Evolutionary conservation across 2,797 vertebrate genomes (phyloP), one percentile per base, ranked within the genome.

Genomic region (Coranthus polyacanthus): DNA sequence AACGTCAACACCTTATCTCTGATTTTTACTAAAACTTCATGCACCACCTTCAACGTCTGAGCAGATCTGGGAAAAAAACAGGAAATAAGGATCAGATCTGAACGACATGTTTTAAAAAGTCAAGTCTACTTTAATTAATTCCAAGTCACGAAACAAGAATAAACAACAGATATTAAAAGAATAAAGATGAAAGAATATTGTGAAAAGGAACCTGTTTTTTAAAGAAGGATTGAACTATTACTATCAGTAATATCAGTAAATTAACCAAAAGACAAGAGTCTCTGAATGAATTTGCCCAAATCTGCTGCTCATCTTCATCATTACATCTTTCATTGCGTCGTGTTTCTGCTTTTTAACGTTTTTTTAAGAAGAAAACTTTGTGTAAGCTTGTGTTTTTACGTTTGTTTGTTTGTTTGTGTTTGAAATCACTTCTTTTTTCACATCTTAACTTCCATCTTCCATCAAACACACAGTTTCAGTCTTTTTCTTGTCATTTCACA

Each of bases 11-110:
- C 46, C 4, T 3, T 26, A 12, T 20, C 6, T 15, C 51, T 59
- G 2, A 18, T 36, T 38, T 49, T 58, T 8, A 47, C 21, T 32
- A 32, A 12, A 20, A 26, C 65, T 13, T 59, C 26, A 43, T 67
- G 24, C 34, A 34, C 26, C 47, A 57, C 82, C 44, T 26, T 20
- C 64, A 67, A 55, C 43, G 47, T 56, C 43, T 12, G 21, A 72
- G 71, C 72, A 82, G 58, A 82, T 70, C 38, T 79, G 75, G 43
- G 42, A 38, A 18, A 47, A 38, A 38, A 16, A 5, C 3, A 20
- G 5, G 9, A 51, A 12, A 9, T 32, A 32, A 2, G 29, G 29
- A 9, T n/a, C n/a, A 32, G 29, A 32, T 9, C 29, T 32, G 29
- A 32, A n/a, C n/a, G n/a, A n/a, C n/a, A n/a, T n/a, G n/a, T n/a